Base-by-base conservation (phyloP, 2,797 vertebrate genomes). In the Jordanella pulchra region DNA sequence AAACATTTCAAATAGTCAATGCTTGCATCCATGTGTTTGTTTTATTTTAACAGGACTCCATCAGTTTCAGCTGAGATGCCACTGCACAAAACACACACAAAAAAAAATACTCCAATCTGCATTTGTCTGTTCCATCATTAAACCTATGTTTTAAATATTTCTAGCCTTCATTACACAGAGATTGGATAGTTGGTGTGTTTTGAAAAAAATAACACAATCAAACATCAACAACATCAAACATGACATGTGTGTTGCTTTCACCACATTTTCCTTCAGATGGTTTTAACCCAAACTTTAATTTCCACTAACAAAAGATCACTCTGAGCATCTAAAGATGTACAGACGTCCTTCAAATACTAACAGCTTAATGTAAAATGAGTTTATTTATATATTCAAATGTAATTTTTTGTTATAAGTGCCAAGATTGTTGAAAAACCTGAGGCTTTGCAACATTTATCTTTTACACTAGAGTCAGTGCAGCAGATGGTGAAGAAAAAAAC, bases 401-500 rank as follows among this genome's bases (percentile, higher is more conserved):
- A 39, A 18, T 32, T 4, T 23, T 60, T 6, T 50, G 30, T 60
- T 60, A 23, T 18, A 9, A 23, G 23, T n/a, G 56, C 9, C 56
- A 60, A 60, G 17, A 9, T 17, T 51, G 23, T 23, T 35, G 21
- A 60, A 32, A 12, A 60, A 23, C 4, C 35, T 10, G 32, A 35
- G 10, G 4, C 4, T 35, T 60, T 60, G 23, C 1, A 23, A 35
- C 10, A 35, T 23, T 35, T 61, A 61, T 21, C 56, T 35, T 28
- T 21, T 64, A 25, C 18, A 5, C 30, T 30, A 28, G 54, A 48
- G 7, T 27, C 21, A 15, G 3, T 44, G 15, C 64, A 12, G 45
- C n/a, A 56, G 61, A 60, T 30, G n/a, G 54, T 39, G n/a, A 56
- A 71, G 61, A 30, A 28, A 42, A 11, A 65, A 74, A 53, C 28